phyloP scores from a whole-genome alignment of 2,888 invertebrate species.

The Drosophila flavopinicola region DNA sequence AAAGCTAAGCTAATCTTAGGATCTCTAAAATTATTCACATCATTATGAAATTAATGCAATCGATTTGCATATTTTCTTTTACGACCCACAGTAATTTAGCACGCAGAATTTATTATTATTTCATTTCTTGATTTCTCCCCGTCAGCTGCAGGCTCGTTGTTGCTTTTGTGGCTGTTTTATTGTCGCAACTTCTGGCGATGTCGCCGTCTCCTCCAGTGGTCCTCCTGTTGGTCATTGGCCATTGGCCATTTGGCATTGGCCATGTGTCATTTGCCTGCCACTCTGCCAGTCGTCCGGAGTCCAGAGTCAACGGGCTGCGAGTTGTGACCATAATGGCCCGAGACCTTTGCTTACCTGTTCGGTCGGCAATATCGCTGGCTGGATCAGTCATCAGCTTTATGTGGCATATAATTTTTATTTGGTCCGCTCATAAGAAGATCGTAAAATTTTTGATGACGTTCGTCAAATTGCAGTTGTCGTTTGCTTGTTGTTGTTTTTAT shows the following conservation, averaged over 20 bases:
- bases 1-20: no score
- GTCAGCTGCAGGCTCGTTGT: conserved; percentile 66
- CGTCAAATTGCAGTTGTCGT: conserved; percentile 72
- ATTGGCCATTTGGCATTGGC: conserved; percentile 33
- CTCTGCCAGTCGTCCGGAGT: background rate
- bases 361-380: conserved; percentile 30
- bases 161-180: conserved; percentile 65
- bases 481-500: conserved; percentile 15
- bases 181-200: conserved; percentile 47
- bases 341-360: conserved; percentile 54
- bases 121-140: conserved; percentile 73
- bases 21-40: conserved; percentile 72
- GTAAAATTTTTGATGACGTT: conserved; percentile 82
- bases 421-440: conserved; percentile 78
- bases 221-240: conserved; percentile 7
- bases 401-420: conserved; percentile 79
- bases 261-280: conserved; percentile 56
- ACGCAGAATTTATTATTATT: conserved; percentile 79
- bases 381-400: conserved; percentile 81
- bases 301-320: background rate
- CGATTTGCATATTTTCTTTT: conserved; percentile 80
- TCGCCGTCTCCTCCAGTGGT: background rate
- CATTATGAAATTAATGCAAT: conserved; percentile 78
- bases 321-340: conserved; percentile 37
- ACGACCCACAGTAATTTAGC: conserved; percentile 75